Percentiles rank a stretch among this genome's conserved stretches.
Evolutionary conservation across 2,888 invertebrate genomes (phyloP).

Genomic region (Fabriciana adippe): DNA sequence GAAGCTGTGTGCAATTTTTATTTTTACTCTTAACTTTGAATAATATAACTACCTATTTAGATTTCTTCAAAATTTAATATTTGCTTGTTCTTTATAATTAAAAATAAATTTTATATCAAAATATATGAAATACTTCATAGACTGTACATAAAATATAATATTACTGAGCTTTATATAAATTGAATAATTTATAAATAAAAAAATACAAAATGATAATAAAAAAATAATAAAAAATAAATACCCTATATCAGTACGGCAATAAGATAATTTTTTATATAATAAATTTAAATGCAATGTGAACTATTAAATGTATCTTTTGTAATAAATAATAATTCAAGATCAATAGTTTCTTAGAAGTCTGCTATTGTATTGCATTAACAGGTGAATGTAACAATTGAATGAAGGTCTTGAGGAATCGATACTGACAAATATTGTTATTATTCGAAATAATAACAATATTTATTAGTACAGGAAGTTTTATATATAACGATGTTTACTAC

Average conservation of each 20-base stretch:
- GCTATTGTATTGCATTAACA: conserved; percentile 31
- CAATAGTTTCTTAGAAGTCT: conserved; percentile 31
- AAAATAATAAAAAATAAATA: neutral
- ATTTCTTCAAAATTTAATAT: too few relatives aligned
- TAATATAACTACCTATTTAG: neutral
- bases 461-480: neutral
- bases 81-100: too few relatives aligned
- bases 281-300: neutral
- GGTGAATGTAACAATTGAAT: conserved; percentile 34
- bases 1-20: conserved; percentile 6
- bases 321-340: conserved; percentile 33
- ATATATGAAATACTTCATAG: too few relatives aligned
- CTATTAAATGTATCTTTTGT: conserved; percentile 25
- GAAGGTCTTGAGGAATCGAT: conserved; percentile 35
- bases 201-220: neutral
- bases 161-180: too few relatives aligned
- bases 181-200: too few relatives aligned
- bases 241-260: neutral
- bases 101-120: too few relatives aligned
- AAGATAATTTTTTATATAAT: too few relatives aligned
- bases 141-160: too few relatives aligned
- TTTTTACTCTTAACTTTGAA: neutral
- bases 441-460: conserved; percentile 5
- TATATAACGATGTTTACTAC: too few relatives aligned
- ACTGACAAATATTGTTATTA: neutral